These are phyloP conservation scores for Branchellion lobata DNA, from an alignment of 2,888 invertebrate species.

Conservation along the genomic window DNA sequence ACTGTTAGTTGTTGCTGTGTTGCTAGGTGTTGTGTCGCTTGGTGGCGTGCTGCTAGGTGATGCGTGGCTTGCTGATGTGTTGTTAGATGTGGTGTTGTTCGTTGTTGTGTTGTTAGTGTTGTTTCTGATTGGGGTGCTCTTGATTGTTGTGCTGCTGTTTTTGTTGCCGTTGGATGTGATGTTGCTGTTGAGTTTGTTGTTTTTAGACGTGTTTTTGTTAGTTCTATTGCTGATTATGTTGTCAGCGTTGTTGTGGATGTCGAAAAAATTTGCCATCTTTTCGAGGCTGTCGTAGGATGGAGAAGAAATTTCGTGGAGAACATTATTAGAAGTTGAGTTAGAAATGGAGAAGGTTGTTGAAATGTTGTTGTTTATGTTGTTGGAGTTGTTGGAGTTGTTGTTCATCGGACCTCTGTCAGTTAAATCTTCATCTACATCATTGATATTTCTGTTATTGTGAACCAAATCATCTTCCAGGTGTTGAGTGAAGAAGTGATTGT, in stretches of 20 bases:
- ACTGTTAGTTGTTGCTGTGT: background rate
- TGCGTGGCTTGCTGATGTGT: too few relatives aligned
- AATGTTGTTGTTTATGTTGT: conserved; percentile 7
- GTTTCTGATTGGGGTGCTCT: background rate
- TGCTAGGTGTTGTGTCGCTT: background rate
- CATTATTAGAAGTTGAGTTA: too few relatives aligned
- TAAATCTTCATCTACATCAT: too few relatives aligned
- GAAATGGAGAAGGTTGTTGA: too few relatives aligned
- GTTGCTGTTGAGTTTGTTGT: background rate
- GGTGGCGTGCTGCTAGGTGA: background rate
- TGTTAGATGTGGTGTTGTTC: too few relatives aligned
- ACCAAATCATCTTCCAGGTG: too few relatives aligned
- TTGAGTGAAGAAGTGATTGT: too few relatives aligned
- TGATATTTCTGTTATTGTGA: too few relatives aligned
- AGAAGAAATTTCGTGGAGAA: too few relatives aligned
- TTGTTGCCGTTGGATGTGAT: background rate
- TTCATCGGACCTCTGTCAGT: too few relatives aligned
- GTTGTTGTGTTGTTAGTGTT: too few relatives aligned
- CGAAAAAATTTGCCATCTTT: background rate
- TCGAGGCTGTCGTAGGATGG: too few relatives aligned
- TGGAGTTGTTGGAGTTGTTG: background rate
- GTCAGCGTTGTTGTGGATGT: background rate
- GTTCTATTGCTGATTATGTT: conserved; percentile 14
- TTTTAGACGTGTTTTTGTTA: background rate
- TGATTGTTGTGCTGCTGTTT: conserved; percentile 20